Conservation (phyloP, 2,113 vertebrate species). For the Ariopsis seemanni region DNA sequence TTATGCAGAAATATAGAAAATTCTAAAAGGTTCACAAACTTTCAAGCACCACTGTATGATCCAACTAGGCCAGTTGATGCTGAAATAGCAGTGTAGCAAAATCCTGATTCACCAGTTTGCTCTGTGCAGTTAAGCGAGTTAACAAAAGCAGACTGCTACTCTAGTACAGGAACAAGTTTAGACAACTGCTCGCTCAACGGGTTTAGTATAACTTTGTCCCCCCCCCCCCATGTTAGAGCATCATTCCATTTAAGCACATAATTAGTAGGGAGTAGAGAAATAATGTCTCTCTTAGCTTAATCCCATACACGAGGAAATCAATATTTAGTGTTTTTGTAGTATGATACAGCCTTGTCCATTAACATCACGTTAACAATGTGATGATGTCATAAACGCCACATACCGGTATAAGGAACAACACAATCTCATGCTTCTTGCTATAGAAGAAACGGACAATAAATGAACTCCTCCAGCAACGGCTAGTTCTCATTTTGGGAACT, state of each 20-base stretch:
- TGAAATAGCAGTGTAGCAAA: constrained; percentile 9
- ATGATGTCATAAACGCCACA: background rate
- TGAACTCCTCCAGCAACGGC: background rate
- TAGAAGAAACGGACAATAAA: background rate
- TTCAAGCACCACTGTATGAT: too few relatives aligned
- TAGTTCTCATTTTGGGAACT: background rate
- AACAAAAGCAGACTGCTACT: constrained; percentile 40
- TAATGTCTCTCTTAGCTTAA: background rate
- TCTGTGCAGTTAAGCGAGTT: background rate
- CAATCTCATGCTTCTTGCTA: background rate
- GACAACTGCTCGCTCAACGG: background rate
- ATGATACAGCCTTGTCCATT: background rate
- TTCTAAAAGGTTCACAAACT: too few relatives aligned
- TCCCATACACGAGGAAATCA: background rate
- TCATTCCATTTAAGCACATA: background rate
- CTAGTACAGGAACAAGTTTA: constrained; percentile 14
- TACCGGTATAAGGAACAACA: background rate
- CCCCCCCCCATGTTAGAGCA: background rate
- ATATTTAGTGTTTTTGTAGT: background rate
- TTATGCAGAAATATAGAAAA: too few relatives aligned
- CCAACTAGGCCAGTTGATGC: constrained; percentile 13
- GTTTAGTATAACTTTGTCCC: background rate
- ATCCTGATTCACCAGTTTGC: background rate
- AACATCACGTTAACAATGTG: background rate
- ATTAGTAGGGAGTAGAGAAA: background rate